Percentiles rank a stretch among this genome's conserved stretches.
Conservation (phyloP, 2,113 vertebrate species). For the Cyrtonyx montezumae region DNA sequence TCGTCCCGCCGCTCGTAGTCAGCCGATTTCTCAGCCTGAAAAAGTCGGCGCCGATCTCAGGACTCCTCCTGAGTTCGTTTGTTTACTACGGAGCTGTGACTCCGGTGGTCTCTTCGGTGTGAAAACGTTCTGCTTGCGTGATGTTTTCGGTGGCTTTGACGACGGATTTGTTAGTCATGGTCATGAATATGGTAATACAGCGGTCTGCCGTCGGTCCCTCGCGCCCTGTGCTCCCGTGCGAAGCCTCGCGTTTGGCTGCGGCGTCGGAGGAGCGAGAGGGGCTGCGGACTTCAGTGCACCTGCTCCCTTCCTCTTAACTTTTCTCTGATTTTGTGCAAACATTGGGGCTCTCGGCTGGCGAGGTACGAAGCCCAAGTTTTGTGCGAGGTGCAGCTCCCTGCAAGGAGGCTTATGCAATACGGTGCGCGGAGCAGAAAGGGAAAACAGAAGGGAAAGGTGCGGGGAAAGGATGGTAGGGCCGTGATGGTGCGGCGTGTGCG, state of each 20-base stretch:
- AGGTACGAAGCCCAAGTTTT: constrained; percentile 27
- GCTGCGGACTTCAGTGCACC: constrained; percentile 10
- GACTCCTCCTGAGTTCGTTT: constrained; percentile 9
- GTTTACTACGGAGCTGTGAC: constrained; percentile 32
- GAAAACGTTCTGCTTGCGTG: constrained; percentile 17
- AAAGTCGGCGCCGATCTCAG: background rate
- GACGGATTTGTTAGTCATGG: constrained; percentile 55
- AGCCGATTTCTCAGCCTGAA: background rate
- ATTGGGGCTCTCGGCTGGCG: background rate
- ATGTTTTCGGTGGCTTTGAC: constrained; percentile 29
- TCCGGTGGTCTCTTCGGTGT: constrained; percentile 5
- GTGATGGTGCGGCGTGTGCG: background rate
- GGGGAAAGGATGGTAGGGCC: background rate
- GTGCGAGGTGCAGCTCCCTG: constrained; percentile 34
- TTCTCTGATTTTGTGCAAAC: background rate
- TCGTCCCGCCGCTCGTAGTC: background rate
- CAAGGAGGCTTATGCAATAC: constrained; percentile 50
- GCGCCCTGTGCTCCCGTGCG: background rate
- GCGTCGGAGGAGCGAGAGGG: background rate
- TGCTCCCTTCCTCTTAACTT: constrained; percentile 47
- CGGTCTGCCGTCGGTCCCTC: background rate
- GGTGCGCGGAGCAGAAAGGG: background rate
- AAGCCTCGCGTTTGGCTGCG: background rate
- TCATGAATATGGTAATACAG: constrained; percentile 45
- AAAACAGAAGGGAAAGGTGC: background rate